Percentiles rank a stretch among this genome's conserved stretches.
Evolutionary conservation across 2,113 vertebrate genomes (phyloP).

Genomic region (Serilophus lunatus): DNA sequence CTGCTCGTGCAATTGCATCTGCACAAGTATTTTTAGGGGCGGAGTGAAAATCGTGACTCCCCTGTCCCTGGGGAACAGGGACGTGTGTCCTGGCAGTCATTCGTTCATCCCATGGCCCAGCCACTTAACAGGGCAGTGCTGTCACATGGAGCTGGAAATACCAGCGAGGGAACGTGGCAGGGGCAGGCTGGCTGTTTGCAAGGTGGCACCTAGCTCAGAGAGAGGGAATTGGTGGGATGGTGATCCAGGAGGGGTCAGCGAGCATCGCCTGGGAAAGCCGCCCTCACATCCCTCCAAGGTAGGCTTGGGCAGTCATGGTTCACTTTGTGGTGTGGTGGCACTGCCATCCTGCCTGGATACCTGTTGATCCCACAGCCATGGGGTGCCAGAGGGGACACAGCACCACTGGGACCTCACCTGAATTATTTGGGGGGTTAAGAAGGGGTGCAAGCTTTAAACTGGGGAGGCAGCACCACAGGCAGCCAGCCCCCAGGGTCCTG

Average conservation of each 20-base stretch:
- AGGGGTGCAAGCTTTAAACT: background rate
- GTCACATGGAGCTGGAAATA: background rate
- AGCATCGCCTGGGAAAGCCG: rapidly evolving
- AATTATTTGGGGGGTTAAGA: background rate
- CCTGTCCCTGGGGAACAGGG: too few relatives aligned
- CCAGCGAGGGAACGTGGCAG: background rate
- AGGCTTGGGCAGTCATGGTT: background rate
- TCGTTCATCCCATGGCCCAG: background rate
- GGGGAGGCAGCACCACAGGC: background rate
- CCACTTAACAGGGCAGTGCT: background rate
- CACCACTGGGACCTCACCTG: rapidly evolving
- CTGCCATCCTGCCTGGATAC: background rate
- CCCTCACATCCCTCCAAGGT: background rate
- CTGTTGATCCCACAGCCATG: rapidly evolving
- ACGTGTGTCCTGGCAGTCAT: rapidly evolving
- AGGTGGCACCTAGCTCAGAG: background rate
- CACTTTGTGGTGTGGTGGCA: rapidly evolving
- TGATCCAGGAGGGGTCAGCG: rapidly evolving
- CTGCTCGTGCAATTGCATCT: background rate
- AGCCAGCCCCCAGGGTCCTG: background rate
- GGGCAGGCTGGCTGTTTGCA: background rate
- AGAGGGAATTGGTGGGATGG: background rate
- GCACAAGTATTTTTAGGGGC: rapidly evolving
- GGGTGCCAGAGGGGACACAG: background rate
- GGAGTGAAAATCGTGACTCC: rapidly evolving